Evolutionary conservation across 2,797 vertebrate species (phyloP), one percentile per base, ranked within the genome.

Genomic region (Sebastes dallii): DNA sequence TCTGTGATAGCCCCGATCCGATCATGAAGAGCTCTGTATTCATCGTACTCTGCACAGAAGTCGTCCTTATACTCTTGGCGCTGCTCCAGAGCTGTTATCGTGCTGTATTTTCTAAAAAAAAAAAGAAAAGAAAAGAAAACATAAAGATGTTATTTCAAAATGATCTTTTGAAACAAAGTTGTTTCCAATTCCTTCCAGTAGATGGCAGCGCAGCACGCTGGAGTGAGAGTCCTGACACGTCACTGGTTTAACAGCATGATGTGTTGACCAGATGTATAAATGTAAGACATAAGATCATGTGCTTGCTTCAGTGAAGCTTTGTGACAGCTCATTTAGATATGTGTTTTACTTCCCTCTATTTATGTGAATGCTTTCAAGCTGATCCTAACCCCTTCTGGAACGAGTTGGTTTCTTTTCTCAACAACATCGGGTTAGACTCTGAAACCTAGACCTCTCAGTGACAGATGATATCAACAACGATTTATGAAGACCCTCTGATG

Each of bases 1-100:
- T 94, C 91, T 22, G 96, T 97, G 84, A 96, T 93, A 6, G 94
- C 94, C 27, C 94, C 94, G 10, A 97, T 94, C 46, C 93, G 94
- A 78, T 96, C 77, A 16, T 97, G 97, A 60, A 97, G 96, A 34
- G 91, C 86, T 39, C 93, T 90, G 86, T 97, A 97, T 90, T 97
- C 96, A 0, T 94, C 88, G 12, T 97, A 97, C 86, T 97, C 97
- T 0, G 95, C 93, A 52, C 96, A 95, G 89, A 99, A 98, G 70
- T 97, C 97, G 13, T 96, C 95, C 76, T 97, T 94, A 30, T 97
- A 97, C 83, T 94, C 93, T 24, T 94, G 94, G 4, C 92, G 91
- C 91, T 97, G 96, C 73, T 97, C 96, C n/a, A 80, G 75, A 5
- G 90, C 95, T 66, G 85, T 92, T 85, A 97, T 94, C 73, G 91